Base-by-base conservation (phyloP, 2,888 invertebrate species). In the Sisyra nigra region DNA sequence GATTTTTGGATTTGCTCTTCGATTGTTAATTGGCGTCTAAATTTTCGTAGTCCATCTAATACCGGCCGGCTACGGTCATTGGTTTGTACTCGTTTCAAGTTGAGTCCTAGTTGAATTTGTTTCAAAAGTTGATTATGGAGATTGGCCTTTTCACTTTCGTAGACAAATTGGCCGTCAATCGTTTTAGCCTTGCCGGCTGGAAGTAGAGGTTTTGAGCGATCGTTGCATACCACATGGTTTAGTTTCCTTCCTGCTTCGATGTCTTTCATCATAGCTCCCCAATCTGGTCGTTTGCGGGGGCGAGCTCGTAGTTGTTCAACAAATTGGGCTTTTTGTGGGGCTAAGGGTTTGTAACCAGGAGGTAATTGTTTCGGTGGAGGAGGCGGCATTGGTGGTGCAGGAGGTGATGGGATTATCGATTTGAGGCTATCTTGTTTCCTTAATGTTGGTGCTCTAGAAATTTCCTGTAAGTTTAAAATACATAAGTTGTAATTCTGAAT, bases 181-280 rank as follows among this genome's bases (percentile, higher is more conserved):
- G 80, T 80, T 58, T 79, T 81, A 39, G 75, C 76, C 43, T 58
- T 55, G 4, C 41, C 24, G 13, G 37, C 15, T n/a, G 70, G 67
- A 33, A 72, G 53, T 9, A 71, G 55, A 0, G 72, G 71, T 48
- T 60, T 59, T 19, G 69, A 80, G 63, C 86, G 73, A 59, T 89
- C 89, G 61, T 89, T 88, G 61, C 86, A 86, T 53, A 80, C 73
- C 39, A 89, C 86, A 56, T 88, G 81, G 55, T 76, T 80, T 49
- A 89, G 64, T 56, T 80, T 82, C 54, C 61, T 78, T 40, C 86
- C 85, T 49, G 74, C 67, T 57, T 88, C 87, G n/a, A 89, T 83
- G 60, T 89, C 89, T 60, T 88, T 87, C 79, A 89, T 83, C 80
- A 89, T 81, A 53, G 80, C 76, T 11, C 76, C 82, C 88, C 88